Evolutionary conservation across 2,113 vertebrate genomes (phyloP).

Genomic region (Thinocorus orbignyianus): DNA sequence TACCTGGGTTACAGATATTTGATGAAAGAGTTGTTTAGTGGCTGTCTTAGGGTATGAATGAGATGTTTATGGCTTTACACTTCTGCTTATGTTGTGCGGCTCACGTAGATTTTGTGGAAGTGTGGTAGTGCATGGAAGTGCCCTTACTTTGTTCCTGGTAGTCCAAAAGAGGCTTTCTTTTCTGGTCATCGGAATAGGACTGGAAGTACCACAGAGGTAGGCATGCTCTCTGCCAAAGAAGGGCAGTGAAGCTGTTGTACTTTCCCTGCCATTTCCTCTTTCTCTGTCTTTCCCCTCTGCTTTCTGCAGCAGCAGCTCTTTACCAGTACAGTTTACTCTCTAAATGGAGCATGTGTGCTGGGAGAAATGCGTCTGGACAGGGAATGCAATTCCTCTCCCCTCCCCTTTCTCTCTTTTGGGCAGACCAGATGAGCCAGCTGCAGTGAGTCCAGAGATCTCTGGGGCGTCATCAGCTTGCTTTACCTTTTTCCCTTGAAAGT

Average conservation of each 20-base stretch:
- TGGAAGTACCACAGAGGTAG: not conserved
- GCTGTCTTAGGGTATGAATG: not conserved
- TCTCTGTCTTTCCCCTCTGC: not conserved
- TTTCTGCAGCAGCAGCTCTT: not conserved
- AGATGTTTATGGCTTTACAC: not conserved
- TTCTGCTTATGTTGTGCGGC: not conserved
- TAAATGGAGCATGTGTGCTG: too few species aligned
- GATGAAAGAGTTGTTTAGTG: not conserved
- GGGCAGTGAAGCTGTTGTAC: not conserved
- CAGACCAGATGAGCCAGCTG: not conserved
- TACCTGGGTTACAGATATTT: not conserved
- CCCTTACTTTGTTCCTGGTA: not conserved
- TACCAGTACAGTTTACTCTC: not conserved
- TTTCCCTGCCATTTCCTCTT: not conserved
- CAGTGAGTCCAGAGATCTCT: not conserved
- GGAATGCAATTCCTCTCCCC: not conserved
- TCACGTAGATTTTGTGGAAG: not conserved
- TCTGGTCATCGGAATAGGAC: not conserved
- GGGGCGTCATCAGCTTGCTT: not conserved
- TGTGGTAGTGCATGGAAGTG: not conserved
- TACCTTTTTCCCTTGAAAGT: not conserved
- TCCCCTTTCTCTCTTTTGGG: not conserved
- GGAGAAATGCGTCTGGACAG: not conserved
- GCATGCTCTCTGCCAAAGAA: not conserved
- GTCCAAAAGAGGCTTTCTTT: not conserved